A percentile compares a stretch with the other conserved stretches of the same genome.
Evolutionary conservation across 2,888 invertebrate species (phyloP).

Genomic region (Conchocele bisecta): DNA sequence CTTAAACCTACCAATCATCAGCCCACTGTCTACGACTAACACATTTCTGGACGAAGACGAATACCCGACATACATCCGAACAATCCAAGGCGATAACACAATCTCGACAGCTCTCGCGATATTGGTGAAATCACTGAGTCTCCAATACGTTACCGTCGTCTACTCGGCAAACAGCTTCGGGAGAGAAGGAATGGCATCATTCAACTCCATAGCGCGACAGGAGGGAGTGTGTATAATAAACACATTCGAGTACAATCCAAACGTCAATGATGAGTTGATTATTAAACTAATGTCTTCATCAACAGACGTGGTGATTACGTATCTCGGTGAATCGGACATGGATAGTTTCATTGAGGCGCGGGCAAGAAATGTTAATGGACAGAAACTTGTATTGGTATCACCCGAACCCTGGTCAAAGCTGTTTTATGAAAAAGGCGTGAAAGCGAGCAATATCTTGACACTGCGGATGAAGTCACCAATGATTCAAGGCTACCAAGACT

Average conservation of each 20-base stretch:
- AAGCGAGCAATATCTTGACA: slow-evolving; percentile 52
- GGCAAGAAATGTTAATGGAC: slow-evolving; percentile 36
- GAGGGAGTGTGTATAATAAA: slow-evolving; percentile 73
- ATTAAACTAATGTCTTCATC: slow-evolving; percentile 44
- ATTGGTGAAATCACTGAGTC: slow-evolving; percentile 68
- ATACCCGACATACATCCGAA: slow-evolving; percentile 73
- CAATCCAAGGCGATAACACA: slow-evolving; percentile 73
- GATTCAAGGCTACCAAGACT: slow-evolving; percentile 52
- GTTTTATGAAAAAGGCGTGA: slow-evolving; percentile 41
- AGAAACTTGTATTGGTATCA: slow-evolving; percentile 58
- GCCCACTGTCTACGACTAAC: slow-evolving; percentile 69
- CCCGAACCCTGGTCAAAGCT: slow-evolving; percentile 66
- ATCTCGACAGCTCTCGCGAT: slow-evolving; percentile 74
- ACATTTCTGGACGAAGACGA: slow-evolving; percentile 61
- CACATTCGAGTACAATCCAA: slow-evolving; percentile 43
- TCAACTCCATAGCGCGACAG: slow-evolving; percentile 61
- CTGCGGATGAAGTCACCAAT: slow-evolving; percentile 55
- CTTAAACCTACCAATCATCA: slow-evolving; percentile 84
- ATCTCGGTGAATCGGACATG: slow-evolving; percentile 56
- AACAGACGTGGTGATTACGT: slow-evolving; percentile 70
- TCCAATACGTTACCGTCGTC: slow-evolving; percentile 71
- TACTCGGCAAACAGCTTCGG: slow-evolving; percentile 71
- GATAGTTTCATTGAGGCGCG: slow-evolving; percentile 55
- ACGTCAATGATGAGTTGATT: slow-evolving; percentile 50
- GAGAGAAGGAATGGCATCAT: slow-evolving; percentile 54